phyloP scores from a whole-genome alignment of 2,888 invertebrate genomes.

The Papilio gigon region DNA sequence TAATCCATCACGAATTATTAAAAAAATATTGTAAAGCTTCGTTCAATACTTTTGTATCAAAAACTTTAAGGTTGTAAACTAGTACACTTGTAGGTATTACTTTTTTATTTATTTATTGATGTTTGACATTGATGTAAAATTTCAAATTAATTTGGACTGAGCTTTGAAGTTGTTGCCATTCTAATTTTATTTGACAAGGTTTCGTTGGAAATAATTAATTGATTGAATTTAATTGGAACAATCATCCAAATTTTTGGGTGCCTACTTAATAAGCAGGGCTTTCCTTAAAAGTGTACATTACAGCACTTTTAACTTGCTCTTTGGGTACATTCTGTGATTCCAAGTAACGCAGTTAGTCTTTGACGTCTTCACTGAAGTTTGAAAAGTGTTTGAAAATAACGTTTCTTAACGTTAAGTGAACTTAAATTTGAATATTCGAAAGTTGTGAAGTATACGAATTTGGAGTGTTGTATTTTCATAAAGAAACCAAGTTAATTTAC shows the following conservation, averaged over 20 bases:
- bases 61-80: background rate
- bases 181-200: no score
- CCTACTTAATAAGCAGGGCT: no score
- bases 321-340: background rate
- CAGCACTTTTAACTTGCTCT: background rate
- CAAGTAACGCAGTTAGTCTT: background rate
- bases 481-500: background rate
- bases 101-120: background rate
- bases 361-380: background rate
- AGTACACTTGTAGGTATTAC: background rate
- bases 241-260: no score
- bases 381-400: slow-evolving; percentile 34
- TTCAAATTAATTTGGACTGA: background rate
- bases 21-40: background rate
- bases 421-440: background rate
- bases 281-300: background rate
- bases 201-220: no score
- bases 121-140: background rate
- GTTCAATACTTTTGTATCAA: background rate
- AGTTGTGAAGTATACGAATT: slow-evolving; percentile 7
- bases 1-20: background rate
- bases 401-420: slow-evolving; percentile 36
- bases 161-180: background rate
- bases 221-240: no score
- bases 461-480: background rate